Conservation (phyloP, 2,113 vertebrate genomes). For the Myxocyprinus asiaticus region DNA sequence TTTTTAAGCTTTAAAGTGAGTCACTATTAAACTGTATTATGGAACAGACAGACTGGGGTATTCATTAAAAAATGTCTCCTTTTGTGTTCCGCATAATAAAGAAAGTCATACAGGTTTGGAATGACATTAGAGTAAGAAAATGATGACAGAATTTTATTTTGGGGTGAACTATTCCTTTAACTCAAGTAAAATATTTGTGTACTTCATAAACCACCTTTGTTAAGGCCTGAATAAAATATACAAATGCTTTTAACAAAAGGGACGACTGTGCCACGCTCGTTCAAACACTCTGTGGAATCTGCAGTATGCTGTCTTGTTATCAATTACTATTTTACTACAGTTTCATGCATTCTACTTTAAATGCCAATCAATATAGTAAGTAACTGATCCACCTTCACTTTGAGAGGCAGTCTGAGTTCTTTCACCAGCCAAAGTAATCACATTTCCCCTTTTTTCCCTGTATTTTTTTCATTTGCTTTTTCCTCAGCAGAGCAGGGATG, state of each 20-base stretch:
- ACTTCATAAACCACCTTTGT: too few species aligned
- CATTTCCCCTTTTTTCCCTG: slow-evolving; percentile 31
- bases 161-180: too few species aligned
- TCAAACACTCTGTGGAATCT: slow-evolving; percentile 19
- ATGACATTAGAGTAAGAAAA: too few species aligned
- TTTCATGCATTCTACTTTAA: slow-evolving; percentile 26
- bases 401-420: slow-evolving; percentile 33
- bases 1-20: too few species aligned
- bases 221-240: too few species aligned
- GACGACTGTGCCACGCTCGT: neutral
- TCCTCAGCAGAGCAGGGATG: slow-evolving; percentile 23
- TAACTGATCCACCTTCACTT: slow-evolving; percentile 41
- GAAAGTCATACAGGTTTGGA: too few species aligned
- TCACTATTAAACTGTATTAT: too few species aligned
- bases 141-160: too few species aligned
- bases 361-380: slow-evolving; percentile 53
- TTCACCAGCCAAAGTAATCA: slow-evolving; percentile 43
- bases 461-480: slow-evolving; percentile 40
- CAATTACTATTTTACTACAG: slow-evolving; percentile 6
- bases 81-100: too few species aligned
- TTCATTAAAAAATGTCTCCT: too few species aligned
- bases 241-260: neutral
- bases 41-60: too few species aligned
- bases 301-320: neutral
- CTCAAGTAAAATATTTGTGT: too few species aligned